Conservation (phyloP, 1,140 invertebrate species). For the Lucilia cuprina region DNA sequence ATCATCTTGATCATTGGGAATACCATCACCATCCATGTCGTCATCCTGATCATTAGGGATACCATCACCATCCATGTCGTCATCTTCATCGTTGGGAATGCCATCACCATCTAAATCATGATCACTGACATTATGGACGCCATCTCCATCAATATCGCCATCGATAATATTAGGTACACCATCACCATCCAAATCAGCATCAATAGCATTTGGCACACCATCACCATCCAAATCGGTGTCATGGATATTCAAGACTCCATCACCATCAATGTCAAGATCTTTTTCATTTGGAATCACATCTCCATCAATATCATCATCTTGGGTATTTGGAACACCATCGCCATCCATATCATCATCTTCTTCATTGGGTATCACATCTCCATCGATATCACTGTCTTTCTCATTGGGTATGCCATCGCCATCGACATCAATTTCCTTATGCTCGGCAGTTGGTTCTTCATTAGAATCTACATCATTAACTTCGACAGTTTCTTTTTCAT, state of each 20-base stretch:
- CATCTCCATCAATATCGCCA: conserved; percentile 55
- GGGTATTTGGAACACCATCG: conserved; percentile 35
- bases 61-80: conserved; percentile 58
- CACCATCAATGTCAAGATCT: conserved; percentile 38
- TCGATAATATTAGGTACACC: conserved; percentile 54
- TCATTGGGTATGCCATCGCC: conserved; percentile 49
- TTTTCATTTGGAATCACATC: conserved; percentile 41
- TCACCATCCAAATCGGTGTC: conserved; percentile 49
- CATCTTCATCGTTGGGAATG: conserved; percentile 57
- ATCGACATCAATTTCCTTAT: conserved; percentile 51
- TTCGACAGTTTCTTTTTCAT: conserved; percentile 60
- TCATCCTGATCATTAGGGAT: conserved; percentile 60
- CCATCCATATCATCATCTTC: conserved; percentile 43
- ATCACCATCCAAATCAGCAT: conserved; percentile 48
- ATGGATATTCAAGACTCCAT: conserved; percentile 38
- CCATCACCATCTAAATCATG: conserved; percentile 62
- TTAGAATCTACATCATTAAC: conserved; percentile 58
- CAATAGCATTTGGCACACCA: conserved; percentile 46
- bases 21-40: conserved; percentile 62
- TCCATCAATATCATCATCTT: conserved; percentile 40
- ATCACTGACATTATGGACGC: conserved; percentile 58
- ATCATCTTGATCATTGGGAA: conserved; percentile 58
- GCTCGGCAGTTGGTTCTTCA: conserved; percentile 36
- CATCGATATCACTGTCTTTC: conserved; percentile 50
- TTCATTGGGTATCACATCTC: conserved; percentile 43